A percentile compares a stretch with the other conserved stretches of the same genome.
Evolutionary conservation across 2,113 vertebrate genomes (phyloP).

Genomic region (Myxocyprinus asiaticus): DNA sequence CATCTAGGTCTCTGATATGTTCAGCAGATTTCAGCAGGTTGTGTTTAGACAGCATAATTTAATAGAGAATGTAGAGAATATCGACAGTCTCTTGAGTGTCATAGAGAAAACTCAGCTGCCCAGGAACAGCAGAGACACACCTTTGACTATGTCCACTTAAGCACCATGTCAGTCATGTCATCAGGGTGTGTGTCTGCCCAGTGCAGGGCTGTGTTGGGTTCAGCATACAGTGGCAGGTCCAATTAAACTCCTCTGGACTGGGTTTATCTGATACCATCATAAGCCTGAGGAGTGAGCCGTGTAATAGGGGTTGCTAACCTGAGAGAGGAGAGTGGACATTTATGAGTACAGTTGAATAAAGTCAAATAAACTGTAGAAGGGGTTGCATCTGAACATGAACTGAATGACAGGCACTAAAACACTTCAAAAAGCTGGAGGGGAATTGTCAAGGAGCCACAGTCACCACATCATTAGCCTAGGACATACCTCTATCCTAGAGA

Average conservation of each 20-base stretch:
- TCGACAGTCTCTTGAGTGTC: conserved; percentile 24
- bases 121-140: not conserved
- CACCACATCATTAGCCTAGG: not conserved
- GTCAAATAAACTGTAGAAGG: not conserved
- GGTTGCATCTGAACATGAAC: not conserved
- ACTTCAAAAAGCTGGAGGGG: not conserved
- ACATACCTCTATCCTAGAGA: conserved; percentile 25
- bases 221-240: not conserved
- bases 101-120: conserved; percentile 6
- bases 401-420: not conserved
- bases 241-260: not conserved
- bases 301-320: conserved; percentile 69
- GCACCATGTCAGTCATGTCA: not conserved
- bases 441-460: not conserved
- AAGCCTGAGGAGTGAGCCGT: conserved; percentile 64
- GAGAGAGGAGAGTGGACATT: conserved; percentile 24
- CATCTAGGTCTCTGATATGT: not conserved
- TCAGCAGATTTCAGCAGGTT: conserved; percentile 2
- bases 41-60: conserved; percentile 35
- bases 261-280: conserved; percentile 54
- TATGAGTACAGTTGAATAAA: not conserved
- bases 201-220: too few relatives aligned
- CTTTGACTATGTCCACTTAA: not conserved
- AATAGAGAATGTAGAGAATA: not conserved
- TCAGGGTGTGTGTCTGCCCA: not conserved